phyloP scores from a whole-genome alignment of 2,888 invertebrate genomes.

The Cephus sareptanus region DNA sequence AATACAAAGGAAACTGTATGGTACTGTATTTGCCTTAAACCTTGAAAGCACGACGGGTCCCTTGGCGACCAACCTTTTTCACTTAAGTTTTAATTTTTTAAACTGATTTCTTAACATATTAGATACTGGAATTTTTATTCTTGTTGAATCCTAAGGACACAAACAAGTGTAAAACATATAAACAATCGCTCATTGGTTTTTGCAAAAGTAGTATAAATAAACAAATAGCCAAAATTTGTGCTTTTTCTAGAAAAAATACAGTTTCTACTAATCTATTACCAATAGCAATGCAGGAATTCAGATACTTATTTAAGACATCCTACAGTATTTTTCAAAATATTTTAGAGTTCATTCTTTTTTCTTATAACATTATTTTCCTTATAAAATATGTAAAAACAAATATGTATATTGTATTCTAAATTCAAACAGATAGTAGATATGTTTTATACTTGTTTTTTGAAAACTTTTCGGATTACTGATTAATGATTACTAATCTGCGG shows the following conservation, averaged over 20 bases:
- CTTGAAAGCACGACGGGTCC: not conserved
- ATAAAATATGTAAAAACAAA: not conserved
- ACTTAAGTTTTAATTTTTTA: not conserved
- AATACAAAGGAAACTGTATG: not conserved
- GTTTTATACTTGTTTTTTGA: not conserved
- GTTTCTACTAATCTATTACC: not conserved
- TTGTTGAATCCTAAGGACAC: no score
- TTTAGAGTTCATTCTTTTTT: no score
- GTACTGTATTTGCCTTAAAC: not conserved
- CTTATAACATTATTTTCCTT: not conserved
- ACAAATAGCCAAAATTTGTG: not conserved
- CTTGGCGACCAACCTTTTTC: not conserved
- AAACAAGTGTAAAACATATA: not conserved
- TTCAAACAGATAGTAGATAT: not conserved
- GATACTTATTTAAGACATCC: not conserved
- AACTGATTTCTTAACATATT: not conserved
- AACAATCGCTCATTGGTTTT: not conserved
- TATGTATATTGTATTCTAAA: not conserved
- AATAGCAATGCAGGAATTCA: not conserved
- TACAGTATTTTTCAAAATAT: no score
- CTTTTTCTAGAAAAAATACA: not conserved
- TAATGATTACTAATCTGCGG: not conserved
- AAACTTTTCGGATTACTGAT: not conserved
- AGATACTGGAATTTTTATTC: not conserved
- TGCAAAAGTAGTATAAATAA: not conserved